Base-by-base conservation (phyloP, 2,888 invertebrate genomes). In the Drosophila hamatofila region DNA sequence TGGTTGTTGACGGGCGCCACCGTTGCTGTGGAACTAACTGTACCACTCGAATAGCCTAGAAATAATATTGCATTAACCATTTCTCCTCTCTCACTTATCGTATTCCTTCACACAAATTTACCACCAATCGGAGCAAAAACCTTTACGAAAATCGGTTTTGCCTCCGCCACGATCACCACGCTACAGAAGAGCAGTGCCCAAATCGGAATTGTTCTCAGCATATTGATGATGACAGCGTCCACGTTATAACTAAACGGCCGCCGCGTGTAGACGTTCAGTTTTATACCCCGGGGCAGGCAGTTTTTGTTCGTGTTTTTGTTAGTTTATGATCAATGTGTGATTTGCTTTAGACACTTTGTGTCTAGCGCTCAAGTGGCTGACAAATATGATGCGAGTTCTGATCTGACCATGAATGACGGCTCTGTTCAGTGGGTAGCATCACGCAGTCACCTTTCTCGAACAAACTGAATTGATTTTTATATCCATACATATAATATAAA, bases 81-180 rank as follows among this genome's bases (percentile, higher is more conserved):
- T 39, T 27, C 16, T 6, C 14, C 18, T 30, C 41, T 41, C 35
- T 16, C 30, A 16, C 18, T 18, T 0, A n/a, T 33, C 18, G 0
- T 5, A 11, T 11, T 37, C 9, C 18, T 37, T 11, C 37, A 51
- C 42, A 23, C 30, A 68, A 69, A 51, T 55, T 69, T 83, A 87
- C 79, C 74, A 59, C 64, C 63, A 71, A 62, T 72, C n/a, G 84
- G 85, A 9, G 77, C 46, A n/a, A 84, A 77, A n/a, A 84, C 69
- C 70, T 89, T 84, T 2, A 89, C 27, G 27, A 84, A 60, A 14
- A 84, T 25, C 18, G 84, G 84, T 49, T 87, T 89, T 0, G 74
- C 65, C 14, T 84, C 71, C 1, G 71, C 63, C 57, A 67, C 65
- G 11, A 57, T 35, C 30, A 65, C 59, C 48, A 54, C 61, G 51